These are phyloP conservation scores for Galbula dea DNA, from an alignment of 2,113 vertebrate genomes.

Conservation along the genomic window DNA sequence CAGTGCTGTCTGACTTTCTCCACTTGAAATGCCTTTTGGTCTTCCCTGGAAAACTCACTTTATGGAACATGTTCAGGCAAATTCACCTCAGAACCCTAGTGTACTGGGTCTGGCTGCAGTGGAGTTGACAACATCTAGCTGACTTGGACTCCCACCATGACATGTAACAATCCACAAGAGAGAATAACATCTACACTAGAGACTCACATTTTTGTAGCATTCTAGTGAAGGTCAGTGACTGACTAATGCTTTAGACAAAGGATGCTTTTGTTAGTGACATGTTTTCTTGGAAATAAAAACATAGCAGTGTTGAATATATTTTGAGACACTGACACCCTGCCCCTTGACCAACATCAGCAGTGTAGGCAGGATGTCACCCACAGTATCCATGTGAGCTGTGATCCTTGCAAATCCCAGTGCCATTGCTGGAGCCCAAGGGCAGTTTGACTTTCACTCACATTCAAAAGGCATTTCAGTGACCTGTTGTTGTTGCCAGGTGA, in stretches of 20 bases:
- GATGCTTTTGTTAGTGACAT: background rate
- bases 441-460: rapidly evolving
- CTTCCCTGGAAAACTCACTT: background rate
- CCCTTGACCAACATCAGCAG: rapidly evolving
- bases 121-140: background rate
- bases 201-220: background rate
- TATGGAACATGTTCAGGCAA: background rate
- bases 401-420: background rate
- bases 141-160: background rate
- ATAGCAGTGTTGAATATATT: background rate
- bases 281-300: background rate
- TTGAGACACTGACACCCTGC: background rate
- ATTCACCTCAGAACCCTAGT: background rate
- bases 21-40: background rate
- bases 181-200: background rate
- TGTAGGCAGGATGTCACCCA: background rate
- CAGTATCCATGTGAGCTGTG: background rate
- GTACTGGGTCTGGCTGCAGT: background rate
- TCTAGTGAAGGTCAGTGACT: background rate
- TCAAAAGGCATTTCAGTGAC: background rate
- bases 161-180: background rate
- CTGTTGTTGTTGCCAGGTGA: background rate
- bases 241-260: background rate
- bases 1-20: background rate
- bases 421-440: background rate